phyloP scores from a whole-genome alignment of 1,140 invertebrate genomes.

The Tetramorium simillimum region DNA sequence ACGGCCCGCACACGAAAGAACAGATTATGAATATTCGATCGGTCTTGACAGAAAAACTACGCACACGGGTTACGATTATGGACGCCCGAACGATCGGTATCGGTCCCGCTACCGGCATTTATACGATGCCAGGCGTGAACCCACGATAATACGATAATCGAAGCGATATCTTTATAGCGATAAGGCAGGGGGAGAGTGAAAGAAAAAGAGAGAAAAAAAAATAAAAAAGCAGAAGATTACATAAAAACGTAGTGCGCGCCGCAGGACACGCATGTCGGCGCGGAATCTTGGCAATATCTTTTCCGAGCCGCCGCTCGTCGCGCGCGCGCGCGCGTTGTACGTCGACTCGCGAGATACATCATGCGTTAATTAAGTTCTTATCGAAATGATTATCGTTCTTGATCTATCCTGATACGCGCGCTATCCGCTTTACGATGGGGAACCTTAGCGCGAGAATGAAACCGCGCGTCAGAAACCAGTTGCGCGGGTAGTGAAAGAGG shows the following conservation, averaged over 20 bases:
- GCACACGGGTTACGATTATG: constrained; percentile 57
- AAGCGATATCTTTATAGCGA: constrained; percentile 66
- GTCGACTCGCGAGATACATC: constrained; percentile 56
- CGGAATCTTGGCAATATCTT: constrained; percentile 63
- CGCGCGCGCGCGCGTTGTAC: constrained; percentile 20
- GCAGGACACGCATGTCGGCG: constrained; percentile 52
- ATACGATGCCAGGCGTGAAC: constrained; percentile 64
- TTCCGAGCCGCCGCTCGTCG: constrained; percentile 54
- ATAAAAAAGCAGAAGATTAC: background rate
- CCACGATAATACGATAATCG: constrained; percentile 71
- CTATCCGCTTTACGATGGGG: constrained; percentile 51
- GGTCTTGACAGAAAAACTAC: background rate
- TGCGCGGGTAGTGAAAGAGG: background rate
- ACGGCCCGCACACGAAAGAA: background rate
- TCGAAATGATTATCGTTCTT: constrained; percentile 70
- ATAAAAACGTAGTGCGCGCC: constrained; percentile 51
- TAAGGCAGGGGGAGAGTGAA: constrained; percentile 23
- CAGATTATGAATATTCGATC: constrained; percentile 41
- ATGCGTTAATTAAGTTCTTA: constrained; percentile 77
- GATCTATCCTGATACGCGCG: constrained; percentile 49
- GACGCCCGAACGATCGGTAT: constrained; percentile 68
- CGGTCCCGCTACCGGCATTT: constrained; percentile 64
- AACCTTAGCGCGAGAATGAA: constrained; percentile 35
- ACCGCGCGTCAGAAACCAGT: constrained; percentile 10
- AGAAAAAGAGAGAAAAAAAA: background rate